Conservation (phyloP, 1,140 invertebrate genomes). For the Aphis craccivora region DNA sequence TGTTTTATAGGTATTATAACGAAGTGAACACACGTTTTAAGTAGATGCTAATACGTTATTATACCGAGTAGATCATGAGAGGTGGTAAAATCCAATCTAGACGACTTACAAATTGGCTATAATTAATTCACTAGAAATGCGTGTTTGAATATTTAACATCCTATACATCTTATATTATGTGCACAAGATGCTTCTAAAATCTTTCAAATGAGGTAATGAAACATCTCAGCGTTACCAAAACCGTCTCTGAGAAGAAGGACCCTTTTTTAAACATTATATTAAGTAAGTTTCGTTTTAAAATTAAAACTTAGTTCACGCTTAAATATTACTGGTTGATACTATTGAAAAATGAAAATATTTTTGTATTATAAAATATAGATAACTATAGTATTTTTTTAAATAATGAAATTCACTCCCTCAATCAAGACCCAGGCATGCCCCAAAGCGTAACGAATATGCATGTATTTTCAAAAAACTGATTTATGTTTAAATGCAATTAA, state of each 20-base stretch:
- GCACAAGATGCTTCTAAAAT: not conserved
- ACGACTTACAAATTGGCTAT: not conserved
- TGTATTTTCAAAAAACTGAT: not conserved
- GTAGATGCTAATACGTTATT: not conserved
- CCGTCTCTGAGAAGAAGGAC: not conserved
- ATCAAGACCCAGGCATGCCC: not conserved
- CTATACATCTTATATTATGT: not conserved
- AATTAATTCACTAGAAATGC: not conserved
- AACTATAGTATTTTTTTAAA: not conserved
- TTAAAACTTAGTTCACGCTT: not conserved
- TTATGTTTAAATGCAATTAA: too few species aligned
- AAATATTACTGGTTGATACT: not conserved
- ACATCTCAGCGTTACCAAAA: not conserved
- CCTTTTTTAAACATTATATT: not conserved
- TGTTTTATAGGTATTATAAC: not conserved
- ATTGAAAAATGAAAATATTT: not conserved
- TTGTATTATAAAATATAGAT: not conserved
- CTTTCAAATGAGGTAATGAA: not conserved
- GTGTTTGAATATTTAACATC: not conserved
- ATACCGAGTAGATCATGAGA: not conserved
- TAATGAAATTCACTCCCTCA: not conserved
- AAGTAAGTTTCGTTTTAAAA: not conserved
- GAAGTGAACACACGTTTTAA: not conserved
- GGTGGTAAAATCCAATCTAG: slow-evolving; percentile 4
- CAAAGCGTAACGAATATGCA: not conserved